Evolutionary conservation across 2,113 vertebrate genomes (phyloP), one percentile per base, ranked within the genome.

Genomic region (Rhabdornis inornatus): DNA sequence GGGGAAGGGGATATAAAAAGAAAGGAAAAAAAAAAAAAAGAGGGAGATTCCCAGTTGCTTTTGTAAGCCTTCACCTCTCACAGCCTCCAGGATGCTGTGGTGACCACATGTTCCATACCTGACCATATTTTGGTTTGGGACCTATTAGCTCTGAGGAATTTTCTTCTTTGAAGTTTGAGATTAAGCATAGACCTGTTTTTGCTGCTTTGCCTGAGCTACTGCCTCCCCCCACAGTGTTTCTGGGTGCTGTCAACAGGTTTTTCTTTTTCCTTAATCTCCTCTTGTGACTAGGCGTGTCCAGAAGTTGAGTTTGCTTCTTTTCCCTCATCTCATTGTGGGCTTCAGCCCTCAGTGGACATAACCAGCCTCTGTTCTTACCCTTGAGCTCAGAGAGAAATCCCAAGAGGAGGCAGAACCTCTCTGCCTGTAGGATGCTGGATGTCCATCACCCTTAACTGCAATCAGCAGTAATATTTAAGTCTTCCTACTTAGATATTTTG

Each of bases 41-140:
- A 44, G 9, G 49, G 86, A 69, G 66, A 69, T 72, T 20, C 66
- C 25, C 66, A 25, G 37, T 94, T 92, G 40, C 59, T 76, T 84
- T 85, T 87, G 61, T 39, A 83, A 95, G 33, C 33, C 50, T 82
- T 53, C 66, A 66, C 31, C 39, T 83, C 71, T 78, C 3, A 0
- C 47, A 77, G 68, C 68, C 66, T 94, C 44, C 56, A 57, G 75
- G 79, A 83, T 89, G 69, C 92, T 94, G 57, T 94, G 95, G 86
- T 94, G 85, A 92, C 92, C 95, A 96, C 84, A 94, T 97, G 90
- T 97, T 96, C 79, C 60, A 17, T 92, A 96, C 88, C 95, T 96
- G 93, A 83, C 53, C 40, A 22, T 93, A 70, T 93, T 94, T 90
- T 94, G 85, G 71, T 94, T 95, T 90, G 96, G 83, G 91, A 95